Evolutionary conservation across 2,113 vertebrate genomes (phyloP), one percentile per base, ranked within the genome.

Genomic region (Hippocampus abdominalis): DNA sequence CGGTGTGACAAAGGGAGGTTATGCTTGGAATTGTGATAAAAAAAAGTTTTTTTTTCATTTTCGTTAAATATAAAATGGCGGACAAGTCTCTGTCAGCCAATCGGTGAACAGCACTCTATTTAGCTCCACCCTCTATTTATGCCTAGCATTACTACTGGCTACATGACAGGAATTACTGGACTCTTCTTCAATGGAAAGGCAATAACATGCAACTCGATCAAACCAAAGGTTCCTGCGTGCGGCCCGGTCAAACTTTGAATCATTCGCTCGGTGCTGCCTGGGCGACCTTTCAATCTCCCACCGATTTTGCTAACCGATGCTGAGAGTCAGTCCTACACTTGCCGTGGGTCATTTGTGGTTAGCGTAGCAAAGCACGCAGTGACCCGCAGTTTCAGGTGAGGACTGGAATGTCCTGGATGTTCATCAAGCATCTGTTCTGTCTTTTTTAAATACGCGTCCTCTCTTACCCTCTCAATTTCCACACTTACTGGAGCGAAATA

Each of bases 321-420:
- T 21, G 70, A 78, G 66, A 62, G 66, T n/a, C 57, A 3, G 2
- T 61, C 15, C 4, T 2, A 48, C 60, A 54, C 72, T 60, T 70
- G 72, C 76, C 75, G 13, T 80, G 65, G 49, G 23, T 46, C 40
- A 32, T 53, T 21, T 54, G 20, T 29, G 23, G 61, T 69, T 49
- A 32, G 64, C 75, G 73, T 66, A 46, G 71, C 66, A 49, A 8
- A 66, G 64, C 63, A 70, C 16, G 51, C 72, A 78, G 77, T 72
- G 71, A 76, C 64, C 71, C 78, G 84, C 70, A 80, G 66, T 62
- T 36, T 13, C 23, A 72, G 67, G 68, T 27, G 49, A 68, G 21
- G 18, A 1, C 72, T 40, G n/a, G 75, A 88, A 83, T 86, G 87
- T 87, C 84, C 82, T 81, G 75, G 67, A 73, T 74, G 53, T 64